These are phyloP conservation scores for Talpa occidentalis DNA, from an alignment of 2,113 vertebrate species.

Conservation along the genomic window DNA sequence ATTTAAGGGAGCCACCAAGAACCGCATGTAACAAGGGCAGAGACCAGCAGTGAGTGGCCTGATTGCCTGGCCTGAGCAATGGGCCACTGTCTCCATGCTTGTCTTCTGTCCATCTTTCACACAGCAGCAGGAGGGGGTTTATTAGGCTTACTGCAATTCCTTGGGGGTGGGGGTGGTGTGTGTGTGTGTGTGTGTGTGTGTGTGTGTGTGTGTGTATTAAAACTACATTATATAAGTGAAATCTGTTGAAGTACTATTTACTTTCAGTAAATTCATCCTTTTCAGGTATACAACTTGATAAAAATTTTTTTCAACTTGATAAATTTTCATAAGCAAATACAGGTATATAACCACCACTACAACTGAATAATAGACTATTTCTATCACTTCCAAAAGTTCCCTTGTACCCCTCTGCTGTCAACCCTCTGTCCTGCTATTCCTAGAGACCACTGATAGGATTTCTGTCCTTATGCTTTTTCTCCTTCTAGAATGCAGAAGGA, in stretches of 20 bases:
- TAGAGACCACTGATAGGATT: background rate
- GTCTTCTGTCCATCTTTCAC: background rate
- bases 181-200: background rate
- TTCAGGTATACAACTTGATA: background rate
- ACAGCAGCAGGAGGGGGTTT: background rate
- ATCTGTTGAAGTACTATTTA: constrained; percentile 21
- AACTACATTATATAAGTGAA: constrained; percentile 8
- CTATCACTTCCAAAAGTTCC: background rate
- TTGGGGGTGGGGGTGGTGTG: too few relatives aligned
- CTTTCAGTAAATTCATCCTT: constrained; percentile 12
- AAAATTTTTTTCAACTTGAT: background rate
- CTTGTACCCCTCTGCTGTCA: background rate
- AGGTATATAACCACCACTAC: background rate
- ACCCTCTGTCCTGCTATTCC: too few relatives aligned
- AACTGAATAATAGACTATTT: background rate
- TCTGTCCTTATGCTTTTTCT: background rate
- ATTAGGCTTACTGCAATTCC: background rate
- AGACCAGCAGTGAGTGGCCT: background rate
- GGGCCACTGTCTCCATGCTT: background rate
- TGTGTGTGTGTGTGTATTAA: background rate
- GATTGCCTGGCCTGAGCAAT: background rate
- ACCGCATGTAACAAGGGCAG: background rate
- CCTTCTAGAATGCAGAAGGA: constrained; percentile 8
- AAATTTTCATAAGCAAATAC: background rate
- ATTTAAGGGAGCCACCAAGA: background rate